Evolutionary conservation across 35 echinoderm and acorn worm genomes (phyloP).

Genomic region (Ptychodera flava): DNA sequence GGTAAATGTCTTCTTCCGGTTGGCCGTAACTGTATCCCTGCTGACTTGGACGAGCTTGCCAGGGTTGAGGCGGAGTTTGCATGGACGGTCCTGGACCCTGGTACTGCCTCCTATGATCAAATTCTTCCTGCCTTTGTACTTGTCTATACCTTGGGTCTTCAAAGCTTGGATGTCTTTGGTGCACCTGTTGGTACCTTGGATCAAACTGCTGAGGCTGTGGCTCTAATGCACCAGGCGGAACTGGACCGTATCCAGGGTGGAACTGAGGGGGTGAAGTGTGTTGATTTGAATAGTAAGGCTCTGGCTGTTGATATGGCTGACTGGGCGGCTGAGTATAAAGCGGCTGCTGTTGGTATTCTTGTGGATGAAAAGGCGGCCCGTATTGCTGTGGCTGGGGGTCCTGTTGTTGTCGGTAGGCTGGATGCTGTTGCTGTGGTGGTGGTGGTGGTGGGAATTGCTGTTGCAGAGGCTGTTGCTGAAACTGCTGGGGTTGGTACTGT

Average conservation of each 20-base stretch:
- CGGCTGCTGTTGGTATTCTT: not conserved
- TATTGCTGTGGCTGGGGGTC: not conserved
- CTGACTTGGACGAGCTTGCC: not conserved
- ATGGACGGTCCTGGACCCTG: too few relatives aligned
- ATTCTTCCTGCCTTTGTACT: not conserved
- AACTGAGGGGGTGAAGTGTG: not conserved
- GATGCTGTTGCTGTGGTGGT: too few relatives aligned
- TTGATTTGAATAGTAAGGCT: not conserved
- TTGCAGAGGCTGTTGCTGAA: too few relatives aligned
- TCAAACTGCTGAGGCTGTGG: not conserved
- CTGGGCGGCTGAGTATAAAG: not conserved
- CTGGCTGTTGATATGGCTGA: not conserved
- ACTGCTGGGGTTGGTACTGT: too few relatives aligned
- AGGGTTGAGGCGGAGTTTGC: not conserved
- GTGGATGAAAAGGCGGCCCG: not conserved
- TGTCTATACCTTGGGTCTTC: not conserved
- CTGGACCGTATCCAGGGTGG: not conserved
- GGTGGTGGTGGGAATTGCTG: conserved; percentile 15
- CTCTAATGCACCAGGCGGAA: not conserved
- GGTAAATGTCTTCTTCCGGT: not conserved
- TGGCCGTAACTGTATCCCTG: not conserved
- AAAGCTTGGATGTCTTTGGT: not conserved
- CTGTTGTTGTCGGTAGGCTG: conserved; percentile 5
- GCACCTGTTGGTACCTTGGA: not conserved
- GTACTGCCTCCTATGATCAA: not conserved